Evolutionary conservation across 23 tunicate genomes (phyloP).

Genomic region (Trididemnum nubilum): DNA sequence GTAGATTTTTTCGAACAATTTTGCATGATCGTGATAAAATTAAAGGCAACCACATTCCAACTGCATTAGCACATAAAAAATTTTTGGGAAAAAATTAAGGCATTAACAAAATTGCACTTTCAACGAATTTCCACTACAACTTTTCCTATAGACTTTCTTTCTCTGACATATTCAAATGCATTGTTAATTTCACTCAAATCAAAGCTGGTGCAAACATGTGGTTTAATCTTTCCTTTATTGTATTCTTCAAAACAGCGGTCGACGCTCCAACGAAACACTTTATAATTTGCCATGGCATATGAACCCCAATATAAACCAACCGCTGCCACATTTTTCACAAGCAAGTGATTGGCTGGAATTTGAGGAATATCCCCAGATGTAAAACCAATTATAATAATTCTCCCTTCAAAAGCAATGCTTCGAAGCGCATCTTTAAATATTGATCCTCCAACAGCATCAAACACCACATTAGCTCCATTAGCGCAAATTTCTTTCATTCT

Average conservation of each 20-base stretch:
- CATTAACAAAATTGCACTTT: neutral
- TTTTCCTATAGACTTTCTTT: constrained; percentile 86
- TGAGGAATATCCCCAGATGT: constrained; percentile 82
- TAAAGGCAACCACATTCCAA: too few species aligned
- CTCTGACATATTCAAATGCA: constrained; percentile 62
- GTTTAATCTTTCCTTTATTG: constrained; percentile 60
- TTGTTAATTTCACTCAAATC: constrained; percentile 78
- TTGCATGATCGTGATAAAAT: too few species aligned
- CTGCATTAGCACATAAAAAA: too few species aligned
- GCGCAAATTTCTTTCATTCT: constrained; percentile 44
- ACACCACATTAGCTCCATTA: constrained; percentile 81
- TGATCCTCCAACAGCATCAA: constrained; percentile 95
- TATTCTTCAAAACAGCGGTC: constrained; percentile 21
- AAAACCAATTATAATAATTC: constrained; percentile 80
- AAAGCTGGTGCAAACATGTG: constrained; percentile 55
- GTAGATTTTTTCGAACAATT: too few species aligned
- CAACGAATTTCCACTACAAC: constrained; percentile 58
- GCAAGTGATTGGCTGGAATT: constrained; percentile 80
- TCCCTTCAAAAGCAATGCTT: constrained; percentile 82
- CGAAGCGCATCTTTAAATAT: constrained; percentile 75
- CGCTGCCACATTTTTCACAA: constrained; percentile 85
- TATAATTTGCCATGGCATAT: constrained; percentile 34
- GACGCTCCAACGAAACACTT: constrained; percentile 38
- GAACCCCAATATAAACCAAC: constrained; percentile 82
- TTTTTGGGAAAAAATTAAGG: too few species aligned